Conservation (phyloP, 2,113 vertebrate genomes). For the Perca flavescens region DNA sequence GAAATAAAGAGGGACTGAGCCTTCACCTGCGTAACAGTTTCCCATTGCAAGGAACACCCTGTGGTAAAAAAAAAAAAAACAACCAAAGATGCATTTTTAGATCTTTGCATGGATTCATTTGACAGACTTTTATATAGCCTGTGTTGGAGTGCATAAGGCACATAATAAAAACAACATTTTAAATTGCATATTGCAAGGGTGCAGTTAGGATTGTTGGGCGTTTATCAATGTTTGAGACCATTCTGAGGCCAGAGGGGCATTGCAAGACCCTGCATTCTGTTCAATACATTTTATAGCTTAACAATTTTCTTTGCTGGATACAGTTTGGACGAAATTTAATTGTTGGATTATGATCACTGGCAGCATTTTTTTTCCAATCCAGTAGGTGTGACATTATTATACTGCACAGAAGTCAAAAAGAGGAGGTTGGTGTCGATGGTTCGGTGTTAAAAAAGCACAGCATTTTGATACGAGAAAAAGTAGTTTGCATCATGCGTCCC, state of each 20-base stretch:
- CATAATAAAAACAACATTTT: constrained; percentile 23
- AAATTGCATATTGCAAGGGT: not conserved
- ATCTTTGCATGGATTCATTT: constrained; percentile 58
- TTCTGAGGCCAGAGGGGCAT: not conserved
- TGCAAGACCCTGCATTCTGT: not conserved
- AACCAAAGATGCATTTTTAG: constrained; percentile 44
- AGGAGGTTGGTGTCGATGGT: not conserved
- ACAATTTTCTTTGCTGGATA: constrained; percentile 2
- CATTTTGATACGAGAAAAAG: not conserved
- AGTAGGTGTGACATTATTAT: not conserved
- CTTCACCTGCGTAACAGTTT: constrained; percentile 57
- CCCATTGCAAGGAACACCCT: constrained; percentile 41
- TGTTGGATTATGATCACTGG: not conserved
- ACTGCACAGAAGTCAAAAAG: not conserved
- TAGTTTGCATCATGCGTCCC: not conserved
- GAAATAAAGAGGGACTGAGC: constrained; percentile 58
- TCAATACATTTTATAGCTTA: not conserved
- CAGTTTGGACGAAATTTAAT: not conserved
- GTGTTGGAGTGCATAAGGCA: constrained; percentile 27
- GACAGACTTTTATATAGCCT: constrained; percentile 33
- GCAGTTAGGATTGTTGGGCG: not conserved
- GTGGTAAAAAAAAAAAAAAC: not conserved
- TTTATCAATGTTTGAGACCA: not conserved
- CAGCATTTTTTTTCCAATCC: not conserved
- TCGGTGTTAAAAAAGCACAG: not conserved